Evolutionary conservation across 2,888 invertebrate genomes (phyloP).

Genomic region (Heliconius ismenius): DNA sequence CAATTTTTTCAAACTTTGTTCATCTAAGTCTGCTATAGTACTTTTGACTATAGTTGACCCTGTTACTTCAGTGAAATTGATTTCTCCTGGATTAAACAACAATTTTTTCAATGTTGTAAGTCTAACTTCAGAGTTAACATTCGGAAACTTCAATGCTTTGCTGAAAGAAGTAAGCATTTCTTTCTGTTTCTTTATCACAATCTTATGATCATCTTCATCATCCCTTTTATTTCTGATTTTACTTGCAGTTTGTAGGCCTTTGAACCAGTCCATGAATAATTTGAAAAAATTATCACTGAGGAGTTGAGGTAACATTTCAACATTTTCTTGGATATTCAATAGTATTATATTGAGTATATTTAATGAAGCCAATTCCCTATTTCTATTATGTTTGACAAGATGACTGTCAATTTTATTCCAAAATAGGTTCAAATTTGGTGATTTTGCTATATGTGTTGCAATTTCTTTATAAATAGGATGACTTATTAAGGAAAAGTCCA

Average conservation of each 20-base stretch:
- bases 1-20: constrained; percentile 84
- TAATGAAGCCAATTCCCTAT: constrained; percentile 83
- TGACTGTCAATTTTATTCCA: constrained; percentile 80
- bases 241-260: constrained; percentile 80
- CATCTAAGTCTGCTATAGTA: constrained; percentile 82
- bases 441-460: constrained; percentile 77
- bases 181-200: constrained; percentile 81
- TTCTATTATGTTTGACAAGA: constrained; percentile 75
- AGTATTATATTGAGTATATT: constrained; percentile 83
- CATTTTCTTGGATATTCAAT: constrained; percentile 71
- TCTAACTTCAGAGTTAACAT: constrained; percentile 76
- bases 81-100: constrained; percentile 85
- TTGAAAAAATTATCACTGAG: constrained; percentile 85
- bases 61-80: constrained; percentile 88
- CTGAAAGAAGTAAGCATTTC: constrained; percentile 78
- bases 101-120: constrained; percentile 84
- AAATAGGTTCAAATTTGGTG: constrained; percentile 78
- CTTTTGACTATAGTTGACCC: constrained; percentile 84
- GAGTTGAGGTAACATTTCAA: constrained; percentile 77
- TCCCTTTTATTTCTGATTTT: constrained; percentile 79
- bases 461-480: constrained; percentile 86
- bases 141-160: constrained; percentile 74
- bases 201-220: constrained; percentile 74
- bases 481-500: constrained; percentile 79
- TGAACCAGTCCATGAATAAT: constrained; percentile 84